Evolutionary conservation across 2,113 vertebrate genomes (phyloP), one percentile per base, ranked within the genome.

Genomic region (Taxidea taxus): DNA sequence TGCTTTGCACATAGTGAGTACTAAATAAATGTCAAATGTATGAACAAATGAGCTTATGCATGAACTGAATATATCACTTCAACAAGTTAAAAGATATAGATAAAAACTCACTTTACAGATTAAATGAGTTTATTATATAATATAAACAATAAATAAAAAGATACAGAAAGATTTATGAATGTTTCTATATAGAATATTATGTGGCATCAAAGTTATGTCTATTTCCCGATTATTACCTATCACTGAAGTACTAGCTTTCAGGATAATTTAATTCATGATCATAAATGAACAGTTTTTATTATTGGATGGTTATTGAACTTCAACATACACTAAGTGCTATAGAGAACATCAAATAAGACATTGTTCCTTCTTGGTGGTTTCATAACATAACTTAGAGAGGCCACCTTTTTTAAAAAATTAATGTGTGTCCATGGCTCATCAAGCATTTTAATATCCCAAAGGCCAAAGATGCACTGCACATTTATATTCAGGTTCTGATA

Each of bases 401-500:
- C 44, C 72, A 39, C 87, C 87, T 90, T 92, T 96, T 83, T 54
- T n/a, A 49, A 95, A 87, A 81, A 95, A 87, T 95, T 95, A 96
- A 91, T 94, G 74, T 91, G 66, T 97, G 91, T 96, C 93, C 80
- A 10, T 97, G 94, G 92, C 64, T 98, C 97, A 96, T 97, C 94
- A 97, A 97, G 49, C 85, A 96, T 97, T 98, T 96, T 97, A 97
- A 97, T 96, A 98, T 98, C 97, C 98, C 97, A 97, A 97, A 98
- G 97, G 96, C 97, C 97, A 97, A 95, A 95, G 96, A 96, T 93
- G 54, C 62, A 83, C 58, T 87, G 86, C 95, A 93, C 97, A 97
- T 98, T 98, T 97, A 97, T 98, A 98, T 98, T 97, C 98, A 96
- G 94, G 90, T 80, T 96, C 97, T 98, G 97, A 98, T 98, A 98